Evolutionary conservation across 2,797 vertebrate species (phyloP), one percentile per base, ranked within the genome.

Genomic region (Phoxinus dragarum): DNA sequence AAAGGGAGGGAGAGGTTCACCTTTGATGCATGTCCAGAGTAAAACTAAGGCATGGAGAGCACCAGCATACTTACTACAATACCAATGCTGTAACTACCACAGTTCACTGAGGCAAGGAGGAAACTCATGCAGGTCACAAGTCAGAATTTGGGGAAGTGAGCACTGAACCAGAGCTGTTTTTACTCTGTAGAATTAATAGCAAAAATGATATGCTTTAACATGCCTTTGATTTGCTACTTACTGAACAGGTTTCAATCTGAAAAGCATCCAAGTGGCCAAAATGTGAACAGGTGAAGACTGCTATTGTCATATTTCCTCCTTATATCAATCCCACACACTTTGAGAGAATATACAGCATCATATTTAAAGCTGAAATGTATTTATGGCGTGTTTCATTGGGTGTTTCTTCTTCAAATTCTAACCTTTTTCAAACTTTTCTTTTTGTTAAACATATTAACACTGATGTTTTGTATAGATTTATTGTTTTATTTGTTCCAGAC

Each of bases 11-110:
- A 73, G 56, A 56, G 42, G 17, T 66, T 84, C 38, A 42, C 49
- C 86, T 88, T 82, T 89, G 84, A 89, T 86, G 83, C 67, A 67
- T n/a, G 52, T 88, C 79, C 79, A 88, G 78, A 71, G 68, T 64
- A 86, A 9, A 21, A 2, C 17, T 44, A 11, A 82, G 68, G 64
- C 84, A 75, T 84, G 81, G 61, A 69, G 49, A 40, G 40, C 44
- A 84, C 81, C 78, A 84, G 59, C 68, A 75, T 86, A 69, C 74
- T 54, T 82, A 56, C 59, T 80, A 75, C 68, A 76, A 82, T 54
- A 73, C 40, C 34, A 42, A 36, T 3, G 6, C 59, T 84, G 74
- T 82, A 85, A 56, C 69, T 36, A 80, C 47, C 82, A 59, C 81
- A 87, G 68, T 85, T 81, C 85, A 88, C 42, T 80, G 82, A 78